phyloP scores from a whole-genome alignment of 2,888 invertebrate species.

The Ophion costatus region DNA sequence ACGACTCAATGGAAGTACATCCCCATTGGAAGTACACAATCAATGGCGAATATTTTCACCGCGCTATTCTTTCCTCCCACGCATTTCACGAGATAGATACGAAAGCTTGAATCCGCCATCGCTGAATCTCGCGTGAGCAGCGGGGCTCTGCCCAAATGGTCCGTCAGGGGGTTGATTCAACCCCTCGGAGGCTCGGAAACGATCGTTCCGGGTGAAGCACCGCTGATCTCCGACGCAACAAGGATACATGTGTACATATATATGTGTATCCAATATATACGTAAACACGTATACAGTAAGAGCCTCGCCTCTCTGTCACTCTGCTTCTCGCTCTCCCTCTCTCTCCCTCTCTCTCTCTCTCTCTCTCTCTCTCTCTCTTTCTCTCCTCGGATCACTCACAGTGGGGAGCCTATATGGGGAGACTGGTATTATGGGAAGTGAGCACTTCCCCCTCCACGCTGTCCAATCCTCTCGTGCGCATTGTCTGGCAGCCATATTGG shows the following conservation, averaged over 20 bases:
- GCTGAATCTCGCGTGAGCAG: conserved; percentile 12
- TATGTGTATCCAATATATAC: background rate
- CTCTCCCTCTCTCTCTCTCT: conserved; percentile 48
- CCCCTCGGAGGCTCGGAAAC: conserved; percentile 43
- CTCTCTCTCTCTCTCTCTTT: conserved; percentile 45
- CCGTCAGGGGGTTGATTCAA: conserved; percentile 52
- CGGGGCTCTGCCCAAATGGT: conserved; percentile 23
- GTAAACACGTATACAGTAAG: conserved; percentile 2
- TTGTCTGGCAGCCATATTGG: conserved; percentile 83
- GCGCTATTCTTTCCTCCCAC: background rate
- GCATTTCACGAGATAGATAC: background rate
- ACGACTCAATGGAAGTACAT: background rate
- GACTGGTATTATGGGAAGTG: conserved; percentile 82
- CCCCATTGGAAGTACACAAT: background rate
- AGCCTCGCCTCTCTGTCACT: conserved; percentile 34
- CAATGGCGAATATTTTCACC: background rate
- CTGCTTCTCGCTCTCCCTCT: conserved; percentile 43
- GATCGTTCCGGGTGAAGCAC: conserved; percentile 57
- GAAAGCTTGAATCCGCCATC: conserved; percentile 47
- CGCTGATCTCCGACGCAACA: conserved; percentile 53
- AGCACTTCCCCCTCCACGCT: conserved; percentile 72
- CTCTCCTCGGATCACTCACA: conserved; percentile 69
- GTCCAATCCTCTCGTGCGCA: conserved; percentile 75
- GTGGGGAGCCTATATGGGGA: conserved; percentile 78
- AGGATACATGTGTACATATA: conserved; percentile 5